phyloP scores from a whole-genome alignment of 2,797 vertebrate genomes.

The Sciurus vulgaris region DNA sequence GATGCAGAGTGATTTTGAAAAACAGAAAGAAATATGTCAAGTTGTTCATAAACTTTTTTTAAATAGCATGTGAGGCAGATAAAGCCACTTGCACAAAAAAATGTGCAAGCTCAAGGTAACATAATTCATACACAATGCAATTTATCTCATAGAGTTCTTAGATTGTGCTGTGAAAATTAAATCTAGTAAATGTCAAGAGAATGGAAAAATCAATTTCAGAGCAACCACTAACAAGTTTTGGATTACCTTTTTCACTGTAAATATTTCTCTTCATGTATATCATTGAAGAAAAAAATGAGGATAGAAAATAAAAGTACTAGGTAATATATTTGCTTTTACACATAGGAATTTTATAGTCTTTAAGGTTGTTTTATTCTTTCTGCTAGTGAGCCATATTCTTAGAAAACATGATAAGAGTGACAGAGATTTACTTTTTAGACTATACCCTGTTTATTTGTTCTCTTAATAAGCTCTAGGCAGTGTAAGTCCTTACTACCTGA shows the following conservation, averaged over 20 bases:
- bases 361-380: not conserved
- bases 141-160: constrained; percentile 55
- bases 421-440: constrained; percentile 56
- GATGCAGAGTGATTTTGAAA: constrained; percentile 42
- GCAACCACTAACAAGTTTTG: constrained; percentile 52
- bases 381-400: not conserved
- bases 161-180: constrained; percentile 64
- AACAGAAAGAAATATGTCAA: not conserved
- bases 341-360: not conserved
- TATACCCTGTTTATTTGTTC: constrained; percentile 36
- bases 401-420: not conserved
- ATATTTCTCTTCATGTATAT: constrained; percentile 37
- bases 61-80: constrained; percentile 46
- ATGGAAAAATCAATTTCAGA: constrained; percentile 69
- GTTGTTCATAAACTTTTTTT: constrained; percentile 55
- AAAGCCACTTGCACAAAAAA: constrained; percentile 32
- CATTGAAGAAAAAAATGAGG: constrained; percentile 46
- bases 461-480: not conserved
- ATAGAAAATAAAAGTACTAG: constrained; percentile 29
- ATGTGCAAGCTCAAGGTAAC: constrained; percentile 34
- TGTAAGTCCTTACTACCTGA: not conserved
- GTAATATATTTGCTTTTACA: constrained; percentile 53
- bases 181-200: constrained; percentile 60
- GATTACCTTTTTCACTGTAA: constrained; percentile 63
- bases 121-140: constrained; percentile 54